These are phyloP conservation scores for Hippasteria phrygiana DNA, from an alignment of 53 echinoderm and acorn worm species.

Conservation along the genomic window DNA sequence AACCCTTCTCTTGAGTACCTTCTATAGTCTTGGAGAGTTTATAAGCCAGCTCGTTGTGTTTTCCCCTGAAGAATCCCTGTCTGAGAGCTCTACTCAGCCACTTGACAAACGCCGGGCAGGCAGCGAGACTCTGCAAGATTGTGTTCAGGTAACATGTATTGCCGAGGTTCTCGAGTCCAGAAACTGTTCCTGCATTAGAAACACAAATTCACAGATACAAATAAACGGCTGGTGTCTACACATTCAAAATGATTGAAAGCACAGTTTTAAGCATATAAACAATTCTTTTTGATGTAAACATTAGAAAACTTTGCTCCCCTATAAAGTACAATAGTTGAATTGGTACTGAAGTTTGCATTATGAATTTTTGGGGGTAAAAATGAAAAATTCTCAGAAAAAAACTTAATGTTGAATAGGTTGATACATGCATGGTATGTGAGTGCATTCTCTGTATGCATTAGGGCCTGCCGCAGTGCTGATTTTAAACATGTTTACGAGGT, in stretches of 20 bases:
- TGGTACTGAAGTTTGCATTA: too few species aligned
- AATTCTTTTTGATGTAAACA: too few species aligned
- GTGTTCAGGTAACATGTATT: constrained; percentile 99
- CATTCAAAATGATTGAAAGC: too few species aligned
- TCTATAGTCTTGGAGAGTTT: constrained; percentile 84
- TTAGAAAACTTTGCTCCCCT: too few species aligned
- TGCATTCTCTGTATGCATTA: too few species aligned
- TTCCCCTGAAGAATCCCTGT: constrained; percentile 82
- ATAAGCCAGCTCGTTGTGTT: constrained; percentile 82
- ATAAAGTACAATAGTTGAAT: too few species aligned
- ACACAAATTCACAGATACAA: neutral
- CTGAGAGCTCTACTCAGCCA: constrained; percentile 86
- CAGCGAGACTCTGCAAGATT: constrained; percentile 91
- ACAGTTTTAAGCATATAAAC: too few species aligned
- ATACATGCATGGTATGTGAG: too few species aligned
- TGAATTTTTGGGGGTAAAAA: neutral
- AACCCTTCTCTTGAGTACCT: too few species aligned
- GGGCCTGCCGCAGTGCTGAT: too few species aligned
- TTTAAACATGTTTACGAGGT: too few species aligned
- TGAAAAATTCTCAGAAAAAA: neutral
- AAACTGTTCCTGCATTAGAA: constrained; percentile 82
- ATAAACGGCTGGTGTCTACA: neutral
- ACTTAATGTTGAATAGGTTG: too few species aligned
- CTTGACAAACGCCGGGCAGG: constrained; percentile 88
- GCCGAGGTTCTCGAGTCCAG: constrained; percentile 95